Evolutionary conservation across 2,888 invertebrate genomes (phyloP), one percentile per base, ranked within the genome.

Genomic region (Agriotes lineatus): DNA sequence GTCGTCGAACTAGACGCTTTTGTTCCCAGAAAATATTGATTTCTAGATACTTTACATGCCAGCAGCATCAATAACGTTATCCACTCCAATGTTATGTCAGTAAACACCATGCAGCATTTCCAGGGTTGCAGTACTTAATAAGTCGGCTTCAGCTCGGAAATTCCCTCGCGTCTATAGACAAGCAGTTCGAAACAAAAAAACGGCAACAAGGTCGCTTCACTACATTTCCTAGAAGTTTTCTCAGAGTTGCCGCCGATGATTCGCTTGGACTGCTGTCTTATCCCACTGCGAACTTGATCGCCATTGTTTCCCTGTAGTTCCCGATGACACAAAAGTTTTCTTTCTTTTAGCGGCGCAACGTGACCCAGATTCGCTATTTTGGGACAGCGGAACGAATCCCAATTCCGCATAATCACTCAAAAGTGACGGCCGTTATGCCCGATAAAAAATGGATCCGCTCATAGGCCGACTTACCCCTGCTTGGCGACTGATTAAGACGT

Each of bases 301-400:
- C 22, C 48, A 48, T 48, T 48, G 48, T 48, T 48, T 48, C 12
- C 48, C n/a, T 48, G n/a, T 48, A 48, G 48, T 48, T 48, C 22
- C 22, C 2, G 48, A 22, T 48, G 48, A 25, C 48, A 45, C 20
- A 48, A 48, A 48, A 12, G 20, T 48, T 48, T 48, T 20, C 18
- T 48, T 48, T 48, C 48, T 45, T 45, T 10, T n/a, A 39, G 14
- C 12, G 20, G 19, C 45, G 10, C 9, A 12, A 48, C 4, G 5
- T 48, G 48, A 48, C 48, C 48, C 12, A 25, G 42, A 16, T 42
- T 42, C 2, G 3, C 16, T n/a, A 45, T 45, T 48, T 48, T 48
- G n/a, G 20, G 10, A 5, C 2, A 16, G 18, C 19, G 4, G 4
- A 42, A 48, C n/a, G 19, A 48, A 25, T 20, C 22, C 9, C 18